Evolutionary conservation across 2,113 vertebrate species (phyloP).

Genomic region (Catharus bicknelli): DNA sequence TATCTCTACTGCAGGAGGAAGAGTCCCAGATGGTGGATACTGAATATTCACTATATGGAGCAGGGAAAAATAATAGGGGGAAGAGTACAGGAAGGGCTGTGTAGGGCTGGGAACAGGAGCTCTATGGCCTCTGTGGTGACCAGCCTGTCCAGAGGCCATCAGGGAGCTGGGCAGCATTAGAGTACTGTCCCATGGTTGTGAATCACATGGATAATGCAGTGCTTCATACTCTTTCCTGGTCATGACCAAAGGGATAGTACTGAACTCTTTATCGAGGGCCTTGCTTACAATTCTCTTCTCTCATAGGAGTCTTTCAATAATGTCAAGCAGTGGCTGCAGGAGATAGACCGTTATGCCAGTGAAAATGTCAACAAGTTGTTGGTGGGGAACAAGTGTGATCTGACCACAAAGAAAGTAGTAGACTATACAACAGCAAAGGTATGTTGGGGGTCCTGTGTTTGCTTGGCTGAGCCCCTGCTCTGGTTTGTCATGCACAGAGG

Average conservation of each 20-base stretch:
- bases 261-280: not conserved
- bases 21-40: not conserved
- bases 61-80: not conserved
- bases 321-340: conserved; percentile 98
- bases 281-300: conserved; percentile 38
- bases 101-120: not conserved
- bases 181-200: not conserved
- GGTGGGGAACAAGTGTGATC: conserved; percentile 97
- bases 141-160: fast-evolving
- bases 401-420: conserved; percentile 97
- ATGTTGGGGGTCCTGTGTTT: not conserved
- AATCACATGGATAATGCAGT: not conserved
- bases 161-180: not conserved
- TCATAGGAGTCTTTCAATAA: conserved; percentile 96
- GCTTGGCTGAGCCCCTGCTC: not conserved
- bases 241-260: not conserved
- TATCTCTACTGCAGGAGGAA: not conserved
- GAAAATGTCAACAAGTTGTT: conserved; percentile 99
- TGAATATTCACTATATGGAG: not conserved
- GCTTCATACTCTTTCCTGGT: not conserved
- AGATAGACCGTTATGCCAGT: conserved; percentile 97
- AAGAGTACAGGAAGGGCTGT: not conserved
- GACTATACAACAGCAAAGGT: conserved; percentile 97
- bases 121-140: not conserved
- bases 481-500: not conserved